A percentile compares a stretch with the other conserved stretches of the same genome.
phyloP scores from a whole-genome alignment of 2,797 vertebrate species.

The Chloroceryle amazona region DNA sequence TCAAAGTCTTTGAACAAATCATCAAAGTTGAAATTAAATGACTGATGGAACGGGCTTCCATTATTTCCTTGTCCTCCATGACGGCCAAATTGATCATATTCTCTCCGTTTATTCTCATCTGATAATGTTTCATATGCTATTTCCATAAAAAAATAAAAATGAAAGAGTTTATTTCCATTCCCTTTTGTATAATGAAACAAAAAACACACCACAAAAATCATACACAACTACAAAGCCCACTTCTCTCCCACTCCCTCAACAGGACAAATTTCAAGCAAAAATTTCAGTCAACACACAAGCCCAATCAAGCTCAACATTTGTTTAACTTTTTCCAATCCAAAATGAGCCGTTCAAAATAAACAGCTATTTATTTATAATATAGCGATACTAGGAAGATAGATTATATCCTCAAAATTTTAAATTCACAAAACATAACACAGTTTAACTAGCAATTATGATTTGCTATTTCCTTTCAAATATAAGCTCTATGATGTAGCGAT shows the following conservation, averaged over 20 bases:
- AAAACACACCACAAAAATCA: neutral
- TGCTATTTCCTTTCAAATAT: too few species aligned
- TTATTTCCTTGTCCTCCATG: constrained; percentile 75
- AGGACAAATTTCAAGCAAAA: neutral
- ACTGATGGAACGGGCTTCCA: constrained; percentile 85
- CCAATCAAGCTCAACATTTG: neutral
- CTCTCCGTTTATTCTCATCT: constrained; percentile 88
- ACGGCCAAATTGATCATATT: constrained; percentile 91
- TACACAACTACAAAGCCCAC: neutral
- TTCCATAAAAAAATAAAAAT: neutral
- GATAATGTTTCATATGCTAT: constrained; percentile 95
- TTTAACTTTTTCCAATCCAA: neutral
- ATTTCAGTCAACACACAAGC: accelerated
- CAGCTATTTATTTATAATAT: neutral
- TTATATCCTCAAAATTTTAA: neutral
- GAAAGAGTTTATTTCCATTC: neutral
- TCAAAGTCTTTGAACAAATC: constrained; percentile 94
- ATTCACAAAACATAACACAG: neutral
- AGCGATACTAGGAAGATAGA: neutral
- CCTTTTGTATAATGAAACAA: neutral
- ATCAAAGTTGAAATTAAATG: constrained; percentile 94
- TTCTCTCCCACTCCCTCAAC: neutral
- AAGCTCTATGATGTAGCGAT: accelerated
- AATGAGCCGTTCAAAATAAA: neutral
- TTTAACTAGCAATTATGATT: neutral